Percentiles rank a stretch among this genome's conserved stretches.
phyloP scores from a whole-genome alignment of 2,113 vertebrate species.

The Heterochromis multidens region DNA sequence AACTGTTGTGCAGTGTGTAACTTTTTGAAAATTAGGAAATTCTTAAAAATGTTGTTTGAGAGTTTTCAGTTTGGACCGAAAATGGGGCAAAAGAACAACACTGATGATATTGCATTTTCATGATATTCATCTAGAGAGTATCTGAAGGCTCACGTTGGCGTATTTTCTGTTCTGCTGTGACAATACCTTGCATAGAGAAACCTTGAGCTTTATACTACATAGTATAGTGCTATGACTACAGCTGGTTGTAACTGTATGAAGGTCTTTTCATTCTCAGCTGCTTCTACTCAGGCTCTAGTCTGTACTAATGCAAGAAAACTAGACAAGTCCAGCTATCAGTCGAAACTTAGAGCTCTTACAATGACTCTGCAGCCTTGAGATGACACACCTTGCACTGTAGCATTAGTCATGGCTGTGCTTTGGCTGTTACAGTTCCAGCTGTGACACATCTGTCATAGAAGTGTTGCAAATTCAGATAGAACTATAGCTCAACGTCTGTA shows the following conservation, averaged over 20 bases:
- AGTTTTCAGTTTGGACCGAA: not conserved
- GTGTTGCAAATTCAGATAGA: not conserved
- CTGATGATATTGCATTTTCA: not conserved
- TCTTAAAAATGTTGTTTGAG: not conserved
- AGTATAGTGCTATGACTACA: not conserved
- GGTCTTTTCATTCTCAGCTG: not conserved
- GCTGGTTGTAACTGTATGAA: not conserved
- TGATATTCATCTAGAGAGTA: not conserved
- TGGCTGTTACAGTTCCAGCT: not conserved
- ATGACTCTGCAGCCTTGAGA: not conserved
- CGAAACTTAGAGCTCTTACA: not conserved
- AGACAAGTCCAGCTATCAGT: not conserved
- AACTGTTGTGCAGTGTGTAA: not conserved
- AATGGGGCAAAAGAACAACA: not conserved
- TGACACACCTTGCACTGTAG: not conserved
- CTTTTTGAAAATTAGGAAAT: not conserved
- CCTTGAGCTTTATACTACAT: not conserved
- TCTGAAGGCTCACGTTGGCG: not conserved
- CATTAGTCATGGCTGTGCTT: not conserved
- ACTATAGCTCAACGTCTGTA: not conserved
- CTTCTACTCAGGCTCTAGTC: too few species aligned
- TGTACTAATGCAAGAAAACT: not conserved
- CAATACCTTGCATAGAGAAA: not conserved
- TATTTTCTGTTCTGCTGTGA: not conserved
- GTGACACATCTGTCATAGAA: not conserved